These are phyloP conservation scores for Troides oblongomaculatus DNA, from an alignment of 2,888 invertebrate species.

Conservation along the genomic window DNA sequence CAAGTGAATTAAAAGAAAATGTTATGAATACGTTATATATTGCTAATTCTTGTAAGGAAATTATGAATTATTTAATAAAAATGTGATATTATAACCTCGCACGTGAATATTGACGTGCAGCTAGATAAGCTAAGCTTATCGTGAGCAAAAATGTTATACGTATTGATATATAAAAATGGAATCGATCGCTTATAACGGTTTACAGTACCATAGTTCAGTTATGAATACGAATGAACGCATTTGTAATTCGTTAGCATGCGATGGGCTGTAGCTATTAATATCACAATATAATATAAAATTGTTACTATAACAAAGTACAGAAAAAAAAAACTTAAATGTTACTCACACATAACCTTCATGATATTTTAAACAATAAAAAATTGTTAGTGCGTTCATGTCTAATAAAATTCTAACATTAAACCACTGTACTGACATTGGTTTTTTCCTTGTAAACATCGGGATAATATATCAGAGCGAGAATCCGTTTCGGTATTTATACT, in stretches of 20 bases:
- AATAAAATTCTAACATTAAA: background rate
- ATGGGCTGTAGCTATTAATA: slow-evolving; percentile 8
- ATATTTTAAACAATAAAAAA: too few relatives aligned
- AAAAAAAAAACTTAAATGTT: too few relatives aligned
- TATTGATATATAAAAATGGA: slow-evolving; percentile 30
- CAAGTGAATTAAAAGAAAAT: too few relatives aligned
- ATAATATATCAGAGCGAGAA: background rate
- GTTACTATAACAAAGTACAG: too few relatives aligned
- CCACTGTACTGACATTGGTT: too few relatives aligned
- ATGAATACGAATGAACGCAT: slow-evolving; percentile 27
- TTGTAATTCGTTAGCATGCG: slow-evolving; percentile 21
- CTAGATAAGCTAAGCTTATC: slow-evolving; percentile 29
- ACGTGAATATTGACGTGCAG: slow-evolving; percentile 3
- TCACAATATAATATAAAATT: too few relatives aligned
- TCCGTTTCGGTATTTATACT: slow-evolving; percentile 5
- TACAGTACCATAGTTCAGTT: slow-evolving; percentile 44
- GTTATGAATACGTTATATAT: too few relatives aligned
- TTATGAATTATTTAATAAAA: too few relatives aligned
- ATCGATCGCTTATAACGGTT: slow-evolving; percentile 58
- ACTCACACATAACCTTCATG: too few relatives aligned
- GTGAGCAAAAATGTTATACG: slow-evolving; percentile 21
- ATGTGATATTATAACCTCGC: background rate
- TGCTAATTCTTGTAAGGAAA: too few relatives aligned
- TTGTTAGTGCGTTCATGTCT: too few relatives aligned
- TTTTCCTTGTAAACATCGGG: background rate